Percentiles rank a stretch among this genome's conserved stretches.
phyloP scores from a whole-genome alignment of 2,888 invertebrate species.

The Lacanobia oleracea region DNA sequence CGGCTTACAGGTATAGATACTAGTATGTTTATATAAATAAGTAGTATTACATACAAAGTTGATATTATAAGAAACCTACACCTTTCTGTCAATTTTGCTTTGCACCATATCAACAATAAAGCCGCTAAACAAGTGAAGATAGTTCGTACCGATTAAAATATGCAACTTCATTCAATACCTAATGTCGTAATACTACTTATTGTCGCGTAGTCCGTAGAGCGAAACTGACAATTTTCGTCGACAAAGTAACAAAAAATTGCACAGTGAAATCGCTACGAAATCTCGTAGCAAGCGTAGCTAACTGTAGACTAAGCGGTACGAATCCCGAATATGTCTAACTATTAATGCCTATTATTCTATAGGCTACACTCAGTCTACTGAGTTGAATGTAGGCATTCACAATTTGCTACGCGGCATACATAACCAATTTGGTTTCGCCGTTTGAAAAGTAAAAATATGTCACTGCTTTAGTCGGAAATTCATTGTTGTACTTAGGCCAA shows the following conservation, averaged over 20 bases:
- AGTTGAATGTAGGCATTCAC: constrained; percentile 21
- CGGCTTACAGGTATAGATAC: constrained; percentile 17
- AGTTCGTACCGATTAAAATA: not conserved
- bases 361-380: constrained; percentile 20
- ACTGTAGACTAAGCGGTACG: constrained; percentile 27
- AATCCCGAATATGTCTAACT: constrained; percentile 25
- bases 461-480: constrained; percentile 34
- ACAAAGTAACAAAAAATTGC: constrained; percentile 21
- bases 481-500: constrained; percentile 7
- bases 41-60: constrained; percentile 21
- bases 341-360: constrained; percentile 33
- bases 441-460: constrained; percentile 9
- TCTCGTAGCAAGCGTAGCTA: constrained; percentile 50
- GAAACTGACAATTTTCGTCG: constrained; percentile 7
- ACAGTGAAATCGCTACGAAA: constrained; percentile 35
- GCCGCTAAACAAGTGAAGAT: not conserved
- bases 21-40: constrained; percentile 12
- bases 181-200: not conserved
- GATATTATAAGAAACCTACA: constrained; percentile 11
- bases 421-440: constrained; percentile 17
- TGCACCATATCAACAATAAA: constrained; percentile 10
- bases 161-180: constrained; percentile 20
- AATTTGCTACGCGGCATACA: constrained; percentile 32
- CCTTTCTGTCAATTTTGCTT: constrained; percentile 2
- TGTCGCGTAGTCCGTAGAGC: not conserved